These are phyloP conservation scores for Gnathonemus echidnorhynchus DNA, from an alignment of 2,113 vertebrate species.

Conservation along the genomic window DNA sequence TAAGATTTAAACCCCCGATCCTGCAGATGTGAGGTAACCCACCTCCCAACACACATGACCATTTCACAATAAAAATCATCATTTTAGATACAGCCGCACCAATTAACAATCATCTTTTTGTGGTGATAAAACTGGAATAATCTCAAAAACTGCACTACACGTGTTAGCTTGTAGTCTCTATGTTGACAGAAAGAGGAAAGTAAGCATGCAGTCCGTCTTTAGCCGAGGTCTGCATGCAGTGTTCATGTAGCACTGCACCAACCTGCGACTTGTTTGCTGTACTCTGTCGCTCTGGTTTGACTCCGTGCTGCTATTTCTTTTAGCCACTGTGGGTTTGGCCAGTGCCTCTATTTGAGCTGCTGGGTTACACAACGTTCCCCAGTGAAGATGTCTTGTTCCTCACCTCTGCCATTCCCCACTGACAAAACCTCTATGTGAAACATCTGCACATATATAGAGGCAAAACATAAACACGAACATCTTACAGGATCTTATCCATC, in stretches of 20 bases:
- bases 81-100: background rate
- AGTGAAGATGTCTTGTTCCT: background rate
- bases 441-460: background rate
- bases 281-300: background rate
- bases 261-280: background rate
- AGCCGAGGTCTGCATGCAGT: background rate
- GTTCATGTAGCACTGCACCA: background rate
- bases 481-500: background rate
- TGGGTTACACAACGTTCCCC: background rate
- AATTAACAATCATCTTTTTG: background rate
- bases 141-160: background rate
- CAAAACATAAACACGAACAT: background rate
- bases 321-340: conserved; percentile 11
- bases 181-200: background rate
- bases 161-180: background rate
- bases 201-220: background rate
- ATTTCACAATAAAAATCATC: background rate
- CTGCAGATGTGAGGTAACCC: background rate
- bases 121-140: background rate
- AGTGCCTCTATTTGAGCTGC: background rate
- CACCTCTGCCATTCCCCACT: background rate
- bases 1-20: background rate
- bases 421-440: background rate
- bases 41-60: background rate
- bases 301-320: conserved; percentile 1